A percentile compares a stretch with the other conserved stretches of the same genome.
Evolutionary conservation across 2,113 vertebrate genomes (phyloP).

Genomic region (Crotalus helleri): DNA sequence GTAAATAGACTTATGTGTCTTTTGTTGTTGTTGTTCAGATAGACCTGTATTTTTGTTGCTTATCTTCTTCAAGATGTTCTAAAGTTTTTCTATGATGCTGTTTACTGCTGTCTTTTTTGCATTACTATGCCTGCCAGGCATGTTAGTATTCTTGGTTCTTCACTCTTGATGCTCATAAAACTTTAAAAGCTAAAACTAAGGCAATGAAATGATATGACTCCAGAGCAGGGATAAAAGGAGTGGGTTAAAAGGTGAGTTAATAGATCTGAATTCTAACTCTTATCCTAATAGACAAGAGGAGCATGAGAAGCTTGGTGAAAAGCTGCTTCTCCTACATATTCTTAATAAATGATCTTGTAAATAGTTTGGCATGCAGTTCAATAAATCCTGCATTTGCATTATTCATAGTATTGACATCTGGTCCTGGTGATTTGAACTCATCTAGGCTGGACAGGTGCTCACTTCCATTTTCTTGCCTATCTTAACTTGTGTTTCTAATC

Average conservation of each 20-base stretch:
- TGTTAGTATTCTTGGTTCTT: background rate
- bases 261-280: background rate
- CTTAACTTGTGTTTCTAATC: too few species aligned
- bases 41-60: background rate
- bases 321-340: background rate
- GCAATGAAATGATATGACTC: background rate
- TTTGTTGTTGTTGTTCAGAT: background rate
- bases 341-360: background rate
- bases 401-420: background rate
- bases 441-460: too few species aligned
- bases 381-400: background rate
- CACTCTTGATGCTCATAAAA: background rate
- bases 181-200: background rate
- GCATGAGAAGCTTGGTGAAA: background rate
- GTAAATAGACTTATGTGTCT: background rate
- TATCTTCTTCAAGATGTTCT: background rate
- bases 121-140: background rate
- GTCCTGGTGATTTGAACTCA: too few species aligned
- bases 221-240: background rate
- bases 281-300: background rate
- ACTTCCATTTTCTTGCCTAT: too few species aligned
- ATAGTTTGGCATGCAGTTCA: background rate
- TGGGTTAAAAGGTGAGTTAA: background rate
- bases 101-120: background rate
- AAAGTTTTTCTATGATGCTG: background rate